Conservation (phyloP, 2,888 invertebrate species). For the Cephus sareptanus region DNA sequence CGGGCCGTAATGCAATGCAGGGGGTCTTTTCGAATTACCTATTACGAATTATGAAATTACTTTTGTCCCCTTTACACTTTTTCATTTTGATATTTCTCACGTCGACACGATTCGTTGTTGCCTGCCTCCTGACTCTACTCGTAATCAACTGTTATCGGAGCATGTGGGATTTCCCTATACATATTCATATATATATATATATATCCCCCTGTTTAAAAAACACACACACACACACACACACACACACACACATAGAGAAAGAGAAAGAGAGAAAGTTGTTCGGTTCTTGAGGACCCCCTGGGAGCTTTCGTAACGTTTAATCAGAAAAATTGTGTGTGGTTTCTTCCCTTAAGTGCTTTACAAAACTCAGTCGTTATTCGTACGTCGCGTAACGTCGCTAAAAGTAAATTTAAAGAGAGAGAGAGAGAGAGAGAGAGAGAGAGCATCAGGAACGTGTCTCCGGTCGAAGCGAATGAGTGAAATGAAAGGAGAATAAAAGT, state of each 20-base stretch:
- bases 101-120: too few relatives aligned
- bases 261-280: too few relatives aligned
- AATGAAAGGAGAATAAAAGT: constrained; percentile 1
- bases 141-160: too few relatives aligned
- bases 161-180: background rate
- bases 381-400: constrained; percentile 30
- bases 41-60: too few relatives aligned
- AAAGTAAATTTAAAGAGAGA: constrained; percentile 20
- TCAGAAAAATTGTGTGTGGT: constrained; percentile 48
- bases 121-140: too few relatives aligned
- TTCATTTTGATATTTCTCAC: too few relatives aligned
- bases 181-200: constrained; percentile 7
- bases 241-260: too few relatives aligned
- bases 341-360: constrained; percentile 64
- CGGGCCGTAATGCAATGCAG: too few relatives aligned
- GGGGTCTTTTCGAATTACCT: too few relatives aligned
- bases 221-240: too few relatives aligned
- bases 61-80: too few relatives aligned
- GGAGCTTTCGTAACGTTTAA: constrained; percentile 40
- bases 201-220: background rate
- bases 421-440: constrained; percentile 7
- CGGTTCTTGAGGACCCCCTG: constrained; percentile 8
- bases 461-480: background rate
- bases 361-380: constrained; percentile 40
- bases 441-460: background rate